phyloP scores from a whole-genome alignment of 2,888 invertebrate species.

The Pollenia amentaria region DNA sequence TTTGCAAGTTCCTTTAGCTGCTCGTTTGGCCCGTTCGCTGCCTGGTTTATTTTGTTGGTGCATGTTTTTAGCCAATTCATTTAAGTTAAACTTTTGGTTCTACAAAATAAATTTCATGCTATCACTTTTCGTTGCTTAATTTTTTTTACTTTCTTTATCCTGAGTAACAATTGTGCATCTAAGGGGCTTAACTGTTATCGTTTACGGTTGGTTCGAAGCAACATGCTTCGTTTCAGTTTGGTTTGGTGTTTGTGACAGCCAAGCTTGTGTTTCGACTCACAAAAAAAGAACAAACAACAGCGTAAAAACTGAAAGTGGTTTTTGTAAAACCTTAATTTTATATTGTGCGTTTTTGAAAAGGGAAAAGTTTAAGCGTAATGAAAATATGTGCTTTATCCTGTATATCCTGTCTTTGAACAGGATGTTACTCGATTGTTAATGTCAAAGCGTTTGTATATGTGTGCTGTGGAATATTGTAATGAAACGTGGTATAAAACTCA shows the following conservation, averaged over 20 bases:
- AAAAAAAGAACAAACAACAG: background rate
- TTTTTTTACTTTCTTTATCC: background rate
- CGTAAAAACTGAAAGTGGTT: slow-evolving; percentile 52
- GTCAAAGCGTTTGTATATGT: background rate
- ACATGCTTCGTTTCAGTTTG: slow-evolving; percentile 14
- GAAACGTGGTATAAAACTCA: slow-evolving; percentile 51
- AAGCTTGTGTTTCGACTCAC: slow-evolving; percentile 9
- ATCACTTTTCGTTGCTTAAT: background rate
- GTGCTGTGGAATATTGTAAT: slow-evolving; percentile 11
- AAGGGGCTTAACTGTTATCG: background rate
- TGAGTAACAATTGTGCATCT: slow-evolving; percentile 24
- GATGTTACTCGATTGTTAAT: background rate
- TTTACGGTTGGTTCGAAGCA: background rate
- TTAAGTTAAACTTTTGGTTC: slow-evolving; percentile 24
- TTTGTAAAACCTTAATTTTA: slow-evolving; percentile 26
- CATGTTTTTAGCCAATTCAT: slow-evolving; percentile 44
- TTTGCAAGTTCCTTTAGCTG: background rate
- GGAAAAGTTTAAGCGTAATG: slow-evolving; percentile 23
- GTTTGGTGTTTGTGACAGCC: slow-evolving; percentile 45
- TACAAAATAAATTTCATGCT: slow-evolving; percentile 26
- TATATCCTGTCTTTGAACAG: slow-evolving; percentile 31
- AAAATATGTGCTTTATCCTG: slow-evolving; percentile 25
- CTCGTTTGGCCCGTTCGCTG: background rate
- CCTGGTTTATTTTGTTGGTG: background rate
- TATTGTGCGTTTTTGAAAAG: slow-evolving; percentile 7